Conservation (phyloP, 2,113 vertebrate genomes). For the Phyllostomus discolor region DNA sequence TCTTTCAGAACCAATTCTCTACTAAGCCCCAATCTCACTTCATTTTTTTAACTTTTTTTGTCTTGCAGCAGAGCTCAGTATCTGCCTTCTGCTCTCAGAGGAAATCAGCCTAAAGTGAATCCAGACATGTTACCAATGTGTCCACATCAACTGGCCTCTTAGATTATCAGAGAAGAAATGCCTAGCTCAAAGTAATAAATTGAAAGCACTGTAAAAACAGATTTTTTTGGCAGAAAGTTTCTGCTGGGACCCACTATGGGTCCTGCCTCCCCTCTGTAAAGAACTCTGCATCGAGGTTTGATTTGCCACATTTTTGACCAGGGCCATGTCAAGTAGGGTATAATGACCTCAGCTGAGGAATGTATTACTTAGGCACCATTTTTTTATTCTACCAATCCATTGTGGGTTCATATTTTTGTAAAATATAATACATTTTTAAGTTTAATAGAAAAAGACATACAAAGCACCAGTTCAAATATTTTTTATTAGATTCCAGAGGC, state of each 20-base stretch:
- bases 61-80: background rate
- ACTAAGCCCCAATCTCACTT: background rate
- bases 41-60: background rate
- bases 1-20: background rate
- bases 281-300: background rate
- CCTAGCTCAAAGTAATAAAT: background rate
- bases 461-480: background rate
- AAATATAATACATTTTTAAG: background rate
- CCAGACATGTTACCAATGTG: background rate
- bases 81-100: background rate
- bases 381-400: background rate
- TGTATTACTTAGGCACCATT: background rate
- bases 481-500: background rate
- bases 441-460: background rate
- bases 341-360: background rate
- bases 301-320: background rate
- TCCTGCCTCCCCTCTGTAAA: background rate
- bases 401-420: background rate
- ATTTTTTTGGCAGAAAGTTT: background rate
- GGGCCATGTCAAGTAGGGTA: no score
- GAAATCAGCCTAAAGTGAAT: background rate
- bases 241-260: background rate
- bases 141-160: background rate
- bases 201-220: background rate
- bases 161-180: background rate